Percentiles rank a stretch among this genome's conserved stretches.
These are phyloP conservation scores for Falco columbarius DNA, from an alignment of 2,797 vertebrate genomes.

Conservation along the genomic window DNA sequence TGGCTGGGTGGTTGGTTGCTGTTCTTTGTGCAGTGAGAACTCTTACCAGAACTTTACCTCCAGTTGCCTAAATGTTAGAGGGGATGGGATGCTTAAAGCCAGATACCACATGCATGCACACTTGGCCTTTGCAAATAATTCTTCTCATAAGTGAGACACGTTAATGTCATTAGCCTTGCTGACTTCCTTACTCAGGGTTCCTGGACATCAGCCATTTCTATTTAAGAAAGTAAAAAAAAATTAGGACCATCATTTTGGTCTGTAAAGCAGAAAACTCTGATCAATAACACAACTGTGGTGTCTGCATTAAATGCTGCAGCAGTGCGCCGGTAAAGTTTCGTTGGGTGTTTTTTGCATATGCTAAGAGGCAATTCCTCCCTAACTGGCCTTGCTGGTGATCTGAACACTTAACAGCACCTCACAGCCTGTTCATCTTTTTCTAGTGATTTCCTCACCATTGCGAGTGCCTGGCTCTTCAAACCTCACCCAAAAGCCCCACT, in stretches of 20 bases:
- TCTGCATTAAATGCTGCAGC: neutral
- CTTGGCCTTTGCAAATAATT: neutral
- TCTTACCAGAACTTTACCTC: neutral
- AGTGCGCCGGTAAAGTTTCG: accelerated
- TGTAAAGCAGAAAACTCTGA: neutral
- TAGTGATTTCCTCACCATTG: neutral
- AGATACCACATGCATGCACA: neutral
- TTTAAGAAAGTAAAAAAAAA: neutral
- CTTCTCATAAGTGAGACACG: neutral
- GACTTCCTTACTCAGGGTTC: neutral
- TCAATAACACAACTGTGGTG: neutral
- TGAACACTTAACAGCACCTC: neutral
- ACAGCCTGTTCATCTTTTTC: neutral
- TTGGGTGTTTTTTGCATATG: neutral
- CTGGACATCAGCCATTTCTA: neutral
- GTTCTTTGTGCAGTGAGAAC: neutral
- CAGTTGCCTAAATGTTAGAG: neutral
- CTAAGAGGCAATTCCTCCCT: neutral
- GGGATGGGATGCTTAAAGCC: neutral
- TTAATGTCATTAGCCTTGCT: neutral
- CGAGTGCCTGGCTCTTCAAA: neutral
- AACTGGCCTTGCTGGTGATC: neutral
- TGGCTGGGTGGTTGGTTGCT: neutral
- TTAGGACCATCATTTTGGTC: neutral
- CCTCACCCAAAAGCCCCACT: neutral